Conservation (phyloP, 2,888 invertebrate genomes). For the Apodemia zela region DNA sequence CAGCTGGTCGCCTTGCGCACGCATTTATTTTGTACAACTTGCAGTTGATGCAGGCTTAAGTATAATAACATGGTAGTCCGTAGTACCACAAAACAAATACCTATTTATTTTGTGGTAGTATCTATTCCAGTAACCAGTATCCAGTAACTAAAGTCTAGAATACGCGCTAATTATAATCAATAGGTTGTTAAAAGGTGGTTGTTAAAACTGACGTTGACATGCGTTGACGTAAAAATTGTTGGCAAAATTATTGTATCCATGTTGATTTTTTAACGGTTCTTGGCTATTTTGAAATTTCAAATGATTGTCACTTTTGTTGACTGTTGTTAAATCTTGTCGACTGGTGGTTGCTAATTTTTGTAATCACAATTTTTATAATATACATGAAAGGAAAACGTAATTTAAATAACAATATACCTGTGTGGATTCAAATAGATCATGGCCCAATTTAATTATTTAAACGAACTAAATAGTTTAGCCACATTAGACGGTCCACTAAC, state of each 20-base stretch:
- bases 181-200: no score
- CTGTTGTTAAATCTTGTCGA: background rate
- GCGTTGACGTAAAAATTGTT: background rate
- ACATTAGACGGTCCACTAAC: slow-evolving; percentile 90
- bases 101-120: no score
- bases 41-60: no score
- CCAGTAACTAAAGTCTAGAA: no score
- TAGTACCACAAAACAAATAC: no score
- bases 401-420: no score
- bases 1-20: no score
- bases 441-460: slow-evolving; percentile 90
- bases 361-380: background rate
- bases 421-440: slow-evolving; percentile 55
- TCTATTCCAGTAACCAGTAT: no score
- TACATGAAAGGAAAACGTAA: background rate
- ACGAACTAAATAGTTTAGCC: slow-evolving; percentile 88
- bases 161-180: no score
- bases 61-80: no score
- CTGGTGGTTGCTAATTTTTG: background rate
- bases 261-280: background rate
- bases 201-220: no score
- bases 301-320: slow-evolving; percentile 2
- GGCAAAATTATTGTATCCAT: background rate
- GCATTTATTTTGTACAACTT: no score
- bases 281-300: slow-evolving; percentile 3